Conservation (phyloP, 2,797 vertebrate genomes). For the Micrastur ruficollis region DNA sequence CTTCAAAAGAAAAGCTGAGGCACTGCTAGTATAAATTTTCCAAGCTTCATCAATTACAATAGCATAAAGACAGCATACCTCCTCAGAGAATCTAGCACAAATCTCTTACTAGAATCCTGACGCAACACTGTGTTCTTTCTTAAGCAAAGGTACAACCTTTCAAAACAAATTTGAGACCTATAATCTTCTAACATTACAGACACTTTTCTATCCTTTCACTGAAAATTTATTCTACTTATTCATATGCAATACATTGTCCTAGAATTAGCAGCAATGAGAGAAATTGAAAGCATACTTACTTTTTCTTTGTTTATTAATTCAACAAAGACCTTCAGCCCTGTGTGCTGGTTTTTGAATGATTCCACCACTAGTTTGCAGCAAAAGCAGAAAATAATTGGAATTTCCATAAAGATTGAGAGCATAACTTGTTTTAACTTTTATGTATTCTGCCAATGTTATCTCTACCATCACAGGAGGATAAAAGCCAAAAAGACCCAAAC, state of each 20-base stretch:
- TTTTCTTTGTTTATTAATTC: slow-evolving; percentile 1
- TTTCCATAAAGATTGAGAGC: neutral
- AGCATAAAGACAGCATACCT: neutral
- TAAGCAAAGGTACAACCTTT: neutral
- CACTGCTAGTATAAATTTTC: neutral
- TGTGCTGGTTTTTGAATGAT: neutral
- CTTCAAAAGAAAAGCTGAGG: neutral
- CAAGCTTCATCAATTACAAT: neutral
- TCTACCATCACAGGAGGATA: neutral
- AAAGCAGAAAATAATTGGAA: neutral
- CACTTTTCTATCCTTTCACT: neutral
- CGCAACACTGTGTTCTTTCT: neutral
- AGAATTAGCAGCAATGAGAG: neutral
- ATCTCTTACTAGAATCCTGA: neutral
- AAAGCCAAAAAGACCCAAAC: neutral
- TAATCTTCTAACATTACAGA: neutral
- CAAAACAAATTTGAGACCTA: neutral
- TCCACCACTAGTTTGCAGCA: neutral
- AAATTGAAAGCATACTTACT: slow-evolving; percentile 21
- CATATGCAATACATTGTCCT: neutral
- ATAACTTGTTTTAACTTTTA: neutral
- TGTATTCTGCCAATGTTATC: neutral
- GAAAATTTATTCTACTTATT: neutral
- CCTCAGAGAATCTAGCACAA: neutral
- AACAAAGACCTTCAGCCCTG: neutral